Evolutionary conservation across 1,140 invertebrate species (phyloP).

Genomic region (Gryllus bimaculatus): DNA sequence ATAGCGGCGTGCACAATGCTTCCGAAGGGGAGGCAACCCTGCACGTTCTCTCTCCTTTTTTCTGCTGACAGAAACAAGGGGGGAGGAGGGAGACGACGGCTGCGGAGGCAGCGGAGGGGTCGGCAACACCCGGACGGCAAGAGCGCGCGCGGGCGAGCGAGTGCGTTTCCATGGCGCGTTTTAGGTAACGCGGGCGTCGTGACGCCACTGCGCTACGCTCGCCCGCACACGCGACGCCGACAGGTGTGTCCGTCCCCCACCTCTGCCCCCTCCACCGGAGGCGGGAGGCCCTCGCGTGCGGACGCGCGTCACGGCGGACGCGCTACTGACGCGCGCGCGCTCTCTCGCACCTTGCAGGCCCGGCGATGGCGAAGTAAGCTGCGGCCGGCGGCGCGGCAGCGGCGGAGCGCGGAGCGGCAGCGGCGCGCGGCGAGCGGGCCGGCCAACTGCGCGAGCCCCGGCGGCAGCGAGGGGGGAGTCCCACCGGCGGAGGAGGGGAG

Average conservation of each 20-base stretch:
- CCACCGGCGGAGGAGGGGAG: constrained; percentile 24
- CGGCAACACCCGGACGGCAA: neutral
- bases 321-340: neutral
- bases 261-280: too few relatives aligned
- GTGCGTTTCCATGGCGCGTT: neutral
- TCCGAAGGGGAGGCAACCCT: neutral
- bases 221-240: too few relatives aligned
- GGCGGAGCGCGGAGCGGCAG: constrained; percentile 11
- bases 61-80: neutral
- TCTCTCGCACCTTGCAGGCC: constrained; percentile 23
- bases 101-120: neutral
- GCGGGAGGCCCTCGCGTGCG: neutral
- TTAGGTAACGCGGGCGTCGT: neutral
- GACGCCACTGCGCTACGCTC: too few relatives aligned
- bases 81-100: too few relatives aligned
- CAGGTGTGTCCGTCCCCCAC: too few relatives aligned
- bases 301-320: constrained; percentile 8
- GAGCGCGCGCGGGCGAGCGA: neutral
- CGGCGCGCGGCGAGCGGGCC: constrained; percentile 1
- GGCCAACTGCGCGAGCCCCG: constrained; percentile 9
- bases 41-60: neutral
- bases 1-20: neutral
- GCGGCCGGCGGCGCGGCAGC: constrained; percentile 6
- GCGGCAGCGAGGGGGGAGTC: constrained; percentile 12
- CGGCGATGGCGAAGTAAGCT: constrained; percentile 23